Evolutionary conservation across 2,888 invertebrate species (phyloP), one percentile per base, ranked within the genome.

Genomic region (Rotaria socialis): DNA sequence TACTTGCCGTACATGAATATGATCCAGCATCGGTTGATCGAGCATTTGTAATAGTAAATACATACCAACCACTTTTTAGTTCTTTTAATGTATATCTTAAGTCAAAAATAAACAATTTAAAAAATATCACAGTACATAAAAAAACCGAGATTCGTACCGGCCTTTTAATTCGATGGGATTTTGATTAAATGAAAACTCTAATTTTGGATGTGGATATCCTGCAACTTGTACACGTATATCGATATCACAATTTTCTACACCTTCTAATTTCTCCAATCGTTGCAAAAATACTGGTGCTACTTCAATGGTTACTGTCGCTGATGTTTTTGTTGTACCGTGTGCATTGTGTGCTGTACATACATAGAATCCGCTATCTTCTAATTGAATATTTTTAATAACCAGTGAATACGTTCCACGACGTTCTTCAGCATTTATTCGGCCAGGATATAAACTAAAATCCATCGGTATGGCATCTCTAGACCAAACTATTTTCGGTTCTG

Each of bases 41-140:
- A 94, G 86, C 95, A 94, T 47, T 96, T 94, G 89, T 95, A 94
- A 88, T 95, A 93, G 90, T 95, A 95, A 90, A 95, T 89, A 87
- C 89, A 95, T 94, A 95, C 47, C 80, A 80, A 47, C 80, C 80
- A 43, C 19, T 19, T 80, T 80, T 80, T 8, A 80, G n/a, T 80
- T 80, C 80, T 80, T 80, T 80, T 14, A 80, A 80, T 80, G 14
- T 10, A 75, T 75, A 75, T 22, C 75, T 75, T 24, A 7, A 41
- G 41, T 16, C 2, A 58, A 58, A 58, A 58, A 47, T 11, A 47
- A 10, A 47, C 47, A 47, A 47, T 35, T 35, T 1, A 47, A 47
- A 7, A 47, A 47, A 47, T 47, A 47, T 47, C 11, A 11, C 11
- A 7, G 11, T 47, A 47, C 7, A 47, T 7, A 47, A 3, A 47